A percentile compares a stretch with the other conserved stretches of the same genome.
Conservation (phyloP, 2,797 vertebrate genomes). For the Enteromius anoplus region DNA sequence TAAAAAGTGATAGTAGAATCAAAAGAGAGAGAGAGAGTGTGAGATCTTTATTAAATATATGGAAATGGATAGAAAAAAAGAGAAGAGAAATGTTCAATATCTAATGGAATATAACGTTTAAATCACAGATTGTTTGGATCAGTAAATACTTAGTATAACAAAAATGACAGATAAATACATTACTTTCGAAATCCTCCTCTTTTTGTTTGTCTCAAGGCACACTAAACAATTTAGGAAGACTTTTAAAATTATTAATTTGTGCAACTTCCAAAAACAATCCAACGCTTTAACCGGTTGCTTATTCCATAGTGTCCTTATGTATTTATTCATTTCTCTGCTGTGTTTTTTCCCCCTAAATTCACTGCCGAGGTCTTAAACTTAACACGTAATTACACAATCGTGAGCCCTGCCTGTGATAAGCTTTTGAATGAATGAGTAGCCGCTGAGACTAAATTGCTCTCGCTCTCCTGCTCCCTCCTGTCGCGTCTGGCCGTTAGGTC, state of each 20-base stretch:
- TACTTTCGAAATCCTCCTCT: background rate
- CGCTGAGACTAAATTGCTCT: constrained; percentile 60
- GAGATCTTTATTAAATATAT: background rate
- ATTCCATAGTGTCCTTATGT: constrained; percentile 28
- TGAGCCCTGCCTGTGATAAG: constrained; percentile 64
- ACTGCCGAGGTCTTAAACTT: constrained; percentile 78
- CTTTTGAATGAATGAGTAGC: constrained; percentile 61
- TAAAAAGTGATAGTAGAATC: background rate
- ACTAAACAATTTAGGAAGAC: constrained; percentile 24
- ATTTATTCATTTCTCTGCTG: constrained; percentile 31
- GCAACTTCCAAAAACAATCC: constrained; percentile 27
- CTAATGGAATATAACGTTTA: background rate
- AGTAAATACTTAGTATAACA: background rate
- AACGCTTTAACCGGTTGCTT: constrained; percentile 28
- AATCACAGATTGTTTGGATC: background rate
- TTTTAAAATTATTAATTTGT: constrained; percentile 21
- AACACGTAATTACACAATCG: constrained; percentile 70
- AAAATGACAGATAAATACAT: background rate
- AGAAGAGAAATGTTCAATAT: constrained; percentile 6
- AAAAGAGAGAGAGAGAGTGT: background rate
- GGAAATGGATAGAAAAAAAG: constrained; percentile 6
- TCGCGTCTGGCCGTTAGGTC: constrained; percentile 70
- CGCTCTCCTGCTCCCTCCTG: constrained; percentile 54
- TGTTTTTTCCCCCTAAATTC: constrained; percentile 54
- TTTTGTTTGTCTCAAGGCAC: constrained; percentile 32